These are phyloP conservation scores for Caiman crocodilus DNA, from an alignment of 2,797 vertebrate species.

Conservation along the genomic window DNA sequence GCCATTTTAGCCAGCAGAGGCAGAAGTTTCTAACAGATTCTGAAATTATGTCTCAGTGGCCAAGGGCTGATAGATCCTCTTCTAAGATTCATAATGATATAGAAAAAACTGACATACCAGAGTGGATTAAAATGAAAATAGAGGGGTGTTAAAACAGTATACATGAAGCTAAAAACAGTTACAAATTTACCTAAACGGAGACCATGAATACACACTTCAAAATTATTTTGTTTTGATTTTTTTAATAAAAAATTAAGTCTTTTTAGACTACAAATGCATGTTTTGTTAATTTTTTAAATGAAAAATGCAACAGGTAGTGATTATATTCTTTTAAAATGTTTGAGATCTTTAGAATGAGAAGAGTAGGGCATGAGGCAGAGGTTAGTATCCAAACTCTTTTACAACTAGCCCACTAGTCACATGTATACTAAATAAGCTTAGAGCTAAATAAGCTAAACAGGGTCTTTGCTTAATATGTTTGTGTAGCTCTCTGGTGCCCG, in stretches of 20 bases:
- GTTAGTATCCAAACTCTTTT: too few relatives aligned
- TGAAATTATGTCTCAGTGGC: conserved; percentile 5
- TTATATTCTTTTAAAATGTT: not conserved
- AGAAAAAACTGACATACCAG: conserved; percentile 6
- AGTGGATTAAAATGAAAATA: conserved; percentile 1
- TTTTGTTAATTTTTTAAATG: conserved; percentile 6
- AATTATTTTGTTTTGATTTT: not conserved
- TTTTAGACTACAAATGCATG: not conserved
- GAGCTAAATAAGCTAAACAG: too few relatives aligned
- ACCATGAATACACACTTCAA: not conserved
- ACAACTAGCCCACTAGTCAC: too few relatives aligned
- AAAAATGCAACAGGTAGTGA: not conserved
- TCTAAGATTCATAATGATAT: conserved; percentile 2
- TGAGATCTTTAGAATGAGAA: not conserved
- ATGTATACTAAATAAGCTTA: too few relatives aligned
- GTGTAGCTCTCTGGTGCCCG: too few relatives aligned
- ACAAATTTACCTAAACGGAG: not conserved
- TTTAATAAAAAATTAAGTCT: conserved; percentile 29
- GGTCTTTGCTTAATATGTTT: too few relatives aligned
- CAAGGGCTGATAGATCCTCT: not conserved
- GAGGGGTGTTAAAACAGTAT: conserved; percentile 41
- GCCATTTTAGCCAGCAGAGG: not conserved
- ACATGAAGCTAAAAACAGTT: conserved; percentile 7
- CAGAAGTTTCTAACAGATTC: not conserved
- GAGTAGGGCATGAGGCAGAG: not conserved